Base-by-base conservation (phyloP, 2,113 vertebrate species). In the Pygoscelis antarcticus region DNA sequence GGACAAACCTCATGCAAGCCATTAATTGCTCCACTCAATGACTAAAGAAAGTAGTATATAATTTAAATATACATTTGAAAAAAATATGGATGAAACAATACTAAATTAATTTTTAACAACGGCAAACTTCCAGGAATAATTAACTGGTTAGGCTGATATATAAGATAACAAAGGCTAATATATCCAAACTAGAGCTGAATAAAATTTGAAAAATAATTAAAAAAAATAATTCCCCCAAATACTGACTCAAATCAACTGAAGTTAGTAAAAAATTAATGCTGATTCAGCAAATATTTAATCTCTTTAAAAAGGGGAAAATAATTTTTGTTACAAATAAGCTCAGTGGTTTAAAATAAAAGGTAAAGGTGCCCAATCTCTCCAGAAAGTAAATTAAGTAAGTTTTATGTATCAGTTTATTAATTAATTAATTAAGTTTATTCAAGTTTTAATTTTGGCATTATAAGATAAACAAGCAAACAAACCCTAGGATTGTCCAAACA, bases 21-120 rank as follows among this genome's bases (percentile, higher is more conserved):
- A 78, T 90, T 92, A 86, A 90, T 68, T 82, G 65, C 26, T 83
- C 77, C 40, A 87, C 27, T 64, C 74, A 75, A 91, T 40, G 65
- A 40, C 89, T 82, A 57, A 72, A 76, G 81, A 89, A 87, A 93
- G 38, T 47, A 90, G n/a, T 16, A 74, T 25, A 83, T 75, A 74
- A 84, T 89, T 95, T 79, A 92, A 86, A 75, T 6, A 87, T 21
- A 69, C 12, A 57, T 77, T 90, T 94, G 32, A 57, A 91, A 91
- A 61, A 82, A 93, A 44, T 8, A 74, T 3, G 4, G 30, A 77
- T 42, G 3, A 75, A 93, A 94, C 55, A 71, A 90, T 91, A 82
- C 2, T 16, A 47, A 82, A 93, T 84, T 75, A 79, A 69, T 69
- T 85, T 89, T 96, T 96, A 91, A 95, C 66, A 91, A 72, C 27